Percentiles rank a stretch among this genome's conserved stretches.
Conservation (phyloP, 2,888 invertebrate genomes). For the Balanococcus diminutus region DNA sequence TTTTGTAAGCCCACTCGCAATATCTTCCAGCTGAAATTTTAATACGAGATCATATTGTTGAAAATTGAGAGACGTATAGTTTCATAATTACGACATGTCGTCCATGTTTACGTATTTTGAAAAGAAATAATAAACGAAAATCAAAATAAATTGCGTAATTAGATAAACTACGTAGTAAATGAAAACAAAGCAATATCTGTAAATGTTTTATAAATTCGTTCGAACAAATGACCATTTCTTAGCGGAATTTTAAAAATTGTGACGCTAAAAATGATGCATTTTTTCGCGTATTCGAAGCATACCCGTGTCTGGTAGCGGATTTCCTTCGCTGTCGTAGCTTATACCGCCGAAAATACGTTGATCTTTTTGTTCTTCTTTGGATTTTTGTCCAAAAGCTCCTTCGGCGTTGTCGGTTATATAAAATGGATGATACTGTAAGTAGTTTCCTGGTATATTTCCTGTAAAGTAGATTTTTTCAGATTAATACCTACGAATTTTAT, state of each 20-base stretch:
- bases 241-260: not conserved
- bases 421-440: conserved; percentile 80
- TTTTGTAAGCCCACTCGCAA: conserved; percentile 85
- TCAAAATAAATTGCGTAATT: not conserved
- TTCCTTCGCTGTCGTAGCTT: conserved; percentile 74
- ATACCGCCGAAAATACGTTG: conserved; percentile 84
- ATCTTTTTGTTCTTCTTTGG: conserved; percentile 70
- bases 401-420: conserved; percentile 87
- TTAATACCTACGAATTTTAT: no score
- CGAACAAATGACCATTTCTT: not conserved
- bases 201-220: not conserved
- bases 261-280: not conserved
- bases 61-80: not conserved
- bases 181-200: not conserved
- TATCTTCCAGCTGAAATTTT: conserved; percentile 73
- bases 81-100: not conserved
- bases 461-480: conserved; percentile 17
- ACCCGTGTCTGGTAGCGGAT: conserved; percentile 81
- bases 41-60: not conserved
- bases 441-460: conserved; percentile 35
- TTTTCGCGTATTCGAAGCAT: conserved; percentile 36
- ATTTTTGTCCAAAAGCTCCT: conserved; percentile 85
- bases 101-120: not conserved
- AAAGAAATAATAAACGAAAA: no score
- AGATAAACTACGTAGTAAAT: not conserved